Evolutionary conservation across 2,113 vertebrate species (phyloP).

Genomic region (Saccopteryx bilineata): DNA sequence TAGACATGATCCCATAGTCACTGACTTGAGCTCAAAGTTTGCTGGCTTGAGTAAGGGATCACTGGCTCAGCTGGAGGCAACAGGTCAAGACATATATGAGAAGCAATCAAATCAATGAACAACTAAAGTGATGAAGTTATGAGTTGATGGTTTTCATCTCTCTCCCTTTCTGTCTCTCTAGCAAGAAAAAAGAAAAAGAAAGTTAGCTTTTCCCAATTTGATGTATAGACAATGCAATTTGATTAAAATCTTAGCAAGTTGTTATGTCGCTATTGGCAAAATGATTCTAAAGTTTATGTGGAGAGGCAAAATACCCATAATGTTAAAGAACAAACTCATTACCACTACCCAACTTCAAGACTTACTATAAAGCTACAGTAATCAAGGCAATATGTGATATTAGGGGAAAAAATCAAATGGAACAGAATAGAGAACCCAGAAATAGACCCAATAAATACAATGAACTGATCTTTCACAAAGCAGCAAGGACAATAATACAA

Average conservation of each 20-base stretch:
- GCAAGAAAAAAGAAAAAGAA: no score
- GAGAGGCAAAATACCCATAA: neutral
- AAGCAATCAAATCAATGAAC: no score
- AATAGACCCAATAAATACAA: neutral
- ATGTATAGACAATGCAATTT: neutral
- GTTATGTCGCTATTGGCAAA: neutral
- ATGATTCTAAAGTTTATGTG: neutral
- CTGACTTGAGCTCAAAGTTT: no score
- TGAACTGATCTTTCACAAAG: neutral
- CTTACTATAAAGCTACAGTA: constrained; percentile 1
- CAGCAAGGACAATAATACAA: neutral
- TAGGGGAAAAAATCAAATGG: neutral
- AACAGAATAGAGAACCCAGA: neutral
- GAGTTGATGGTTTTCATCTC: no score
- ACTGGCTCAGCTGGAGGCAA: no score
- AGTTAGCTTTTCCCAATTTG: neutral
- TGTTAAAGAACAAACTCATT: constrained; percentile 14
- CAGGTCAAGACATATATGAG: no score
- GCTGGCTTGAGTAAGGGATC: no score
- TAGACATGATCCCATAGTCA: no score
- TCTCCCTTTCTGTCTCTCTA: no score
- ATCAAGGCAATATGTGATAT: neutral
- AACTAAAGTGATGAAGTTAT: no score
- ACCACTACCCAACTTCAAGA: neutral
- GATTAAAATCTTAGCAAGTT: neutral